Base-by-base conservation (phyloP, 2,113 vertebrate genomes). In the Oryzias melastigma region DNA sequence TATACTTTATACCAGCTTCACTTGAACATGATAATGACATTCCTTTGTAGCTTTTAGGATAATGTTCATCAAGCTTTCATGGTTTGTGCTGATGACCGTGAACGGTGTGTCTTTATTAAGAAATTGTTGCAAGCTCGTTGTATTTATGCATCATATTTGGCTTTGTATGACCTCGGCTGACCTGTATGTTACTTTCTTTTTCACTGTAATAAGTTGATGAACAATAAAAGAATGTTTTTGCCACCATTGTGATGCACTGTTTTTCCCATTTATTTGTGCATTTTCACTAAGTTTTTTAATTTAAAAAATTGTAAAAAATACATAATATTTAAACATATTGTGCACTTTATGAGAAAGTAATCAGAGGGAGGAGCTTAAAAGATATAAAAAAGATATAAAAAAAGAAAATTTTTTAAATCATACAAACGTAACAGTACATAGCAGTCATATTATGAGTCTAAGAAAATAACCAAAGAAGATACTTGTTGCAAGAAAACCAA, bases 91-190 rank as follows among this genome's bases (percentile, higher is more conserved):
- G 62, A 68, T 78, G 47, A 58, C 64, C 55, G 68, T 77, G 53
- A 67, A 57, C 64, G 64, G 46, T 62, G 22, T 83, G 63, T 83
- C 65, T 66, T 35, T 63, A 69, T 80, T 68, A 71, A 71, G 20
- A 40, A 70, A 66, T 43, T 80, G 55, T 78, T 74, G 41, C 57
- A 68, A 61, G 58, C 55, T n/a, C 52, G 53, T 27, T 80, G 80
- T 90, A 88, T 91, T 88, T 85, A 86, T 85, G 77, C 84, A 83
- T 61, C 80, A 77, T 48, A 74, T 44, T 77, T 66, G 65, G 35
- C 78, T 71, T 54, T 74, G 56, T 83, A 85, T 71, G 63, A 78
- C 68, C 65, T 79, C 68, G 70, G 49, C 35, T 75, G 54, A 75
- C 53, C 61, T 78, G 68, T 71, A 74, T 82, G 74, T 85, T 65